Percentiles rank a stretch among this genome's conserved stretches.
Evolutionary conservation across 2,113 vertebrate species (phyloP).

Genomic region (Nesogale talazaci): DNA sequence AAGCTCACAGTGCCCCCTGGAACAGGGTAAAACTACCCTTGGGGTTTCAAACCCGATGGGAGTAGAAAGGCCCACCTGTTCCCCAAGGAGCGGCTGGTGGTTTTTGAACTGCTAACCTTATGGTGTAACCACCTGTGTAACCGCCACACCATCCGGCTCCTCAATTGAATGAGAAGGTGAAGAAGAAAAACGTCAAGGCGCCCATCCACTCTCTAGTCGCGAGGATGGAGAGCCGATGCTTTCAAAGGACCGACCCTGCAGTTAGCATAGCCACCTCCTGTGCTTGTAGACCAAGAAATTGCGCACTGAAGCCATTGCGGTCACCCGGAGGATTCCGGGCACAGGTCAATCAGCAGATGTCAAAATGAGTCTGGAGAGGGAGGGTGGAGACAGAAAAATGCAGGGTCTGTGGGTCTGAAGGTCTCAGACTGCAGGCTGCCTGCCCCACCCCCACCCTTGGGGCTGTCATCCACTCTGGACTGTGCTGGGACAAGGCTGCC

Average conservation of each 20-base stretch:
- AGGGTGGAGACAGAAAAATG: not conserved
- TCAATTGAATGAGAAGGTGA: too few relatives aligned
- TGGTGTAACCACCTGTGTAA: too few relatives aligned
- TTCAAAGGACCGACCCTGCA: too few relatives aligned
- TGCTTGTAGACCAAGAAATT: not conserved
- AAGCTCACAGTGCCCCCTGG: too few relatives aligned
- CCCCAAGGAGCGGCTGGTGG: too few relatives aligned
- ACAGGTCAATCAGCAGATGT: not conserved
- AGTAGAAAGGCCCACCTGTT: too few relatives aligned
- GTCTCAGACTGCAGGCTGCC: not conserved
- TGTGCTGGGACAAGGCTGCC: not conserved
- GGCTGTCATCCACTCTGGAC: not conserved
- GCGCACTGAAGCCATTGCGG: not conserved
- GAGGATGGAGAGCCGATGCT: not conserved
- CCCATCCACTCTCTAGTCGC: too few relatives aligned
- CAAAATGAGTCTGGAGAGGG: not conserved
- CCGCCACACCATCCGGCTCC: too few relatives aligned
- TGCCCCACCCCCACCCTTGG: not conserved
- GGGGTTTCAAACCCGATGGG: too few relatives aligned
- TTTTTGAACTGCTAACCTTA: too few relatives aligned
- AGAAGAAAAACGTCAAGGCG: too few relatives aligned
- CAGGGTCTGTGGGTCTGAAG: not conserved
- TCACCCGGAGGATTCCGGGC: not conserved
- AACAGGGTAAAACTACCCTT: too few relatives aligned
- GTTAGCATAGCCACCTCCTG: not conserved